Base-by-base conservation (phyloP, 2,113 vertebrate genomes). In the Misgurnus mizolepis region DNA sequence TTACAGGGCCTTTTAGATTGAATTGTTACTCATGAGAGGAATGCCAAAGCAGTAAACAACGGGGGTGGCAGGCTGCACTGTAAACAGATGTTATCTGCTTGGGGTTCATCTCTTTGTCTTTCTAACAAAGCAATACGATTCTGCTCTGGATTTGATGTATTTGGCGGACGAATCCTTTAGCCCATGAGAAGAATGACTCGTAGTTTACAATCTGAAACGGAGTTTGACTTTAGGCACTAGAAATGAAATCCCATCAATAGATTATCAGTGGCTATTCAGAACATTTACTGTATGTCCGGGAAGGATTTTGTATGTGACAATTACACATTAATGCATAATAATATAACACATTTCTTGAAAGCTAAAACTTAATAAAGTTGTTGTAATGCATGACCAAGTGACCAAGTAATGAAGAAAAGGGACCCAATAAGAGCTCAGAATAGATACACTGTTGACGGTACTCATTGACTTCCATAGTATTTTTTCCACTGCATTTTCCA, bases 11-110 rank as follows among this genome's bases (percentile, higher is more conserved):
- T 66, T 53, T 76, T 53, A 76, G 74, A 76, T 77, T 77, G 75
- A 66, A 77, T 66, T 77, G 75, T 67, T 77, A 66, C 47, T 45
- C 62, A 66, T 55, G 61, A 66, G 75, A 77, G 55, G 75, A 77
- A 77, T 77, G 62, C 17, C 60, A 65, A 41, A 76, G 27, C n/a
- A 55, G 75, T 77, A 67, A 77, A 67, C 75, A 77, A 66, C 4
- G 0, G 34, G 34, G 75, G 27, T 39, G 62, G 47, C 45, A 40
- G 74, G 66, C 14, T 55, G 34, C 17, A 41, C 17, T 62, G 15
- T 76, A 76, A 64, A 22, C 45, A 77, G 62, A 77, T 77, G 49
- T 53, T 65, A 18, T 77, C 66, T 47, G n/a, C 14, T 76, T 64
- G 17, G 22, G 27, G 43, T 50, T 75, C 47, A 64, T 76, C 60